Percentiles rank a stretch among this genome's conserved stretches.
Conservation (phyloP, 2,797 vertebrate genomes). For the Sebastes hubbsi region DNA sequence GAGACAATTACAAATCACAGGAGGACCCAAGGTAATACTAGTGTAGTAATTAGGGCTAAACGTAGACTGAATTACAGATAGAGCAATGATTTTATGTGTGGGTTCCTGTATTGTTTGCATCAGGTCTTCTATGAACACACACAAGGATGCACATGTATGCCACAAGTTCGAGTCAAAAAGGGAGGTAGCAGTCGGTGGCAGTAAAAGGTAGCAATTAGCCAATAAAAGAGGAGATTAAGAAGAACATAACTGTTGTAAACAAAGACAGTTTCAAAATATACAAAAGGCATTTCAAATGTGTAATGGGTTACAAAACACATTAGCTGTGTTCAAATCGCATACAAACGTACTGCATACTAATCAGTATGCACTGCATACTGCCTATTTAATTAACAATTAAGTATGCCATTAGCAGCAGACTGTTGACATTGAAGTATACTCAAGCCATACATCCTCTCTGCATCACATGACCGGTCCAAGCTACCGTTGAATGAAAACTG, state of each 20-base stretch:
- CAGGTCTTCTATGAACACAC: neutral
- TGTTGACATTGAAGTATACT: neutral
- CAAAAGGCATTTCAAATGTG: neutral
- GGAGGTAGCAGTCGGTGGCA: neutral
- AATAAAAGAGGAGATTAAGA: neutral
- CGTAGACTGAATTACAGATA: neutral
- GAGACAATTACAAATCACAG: neutral
- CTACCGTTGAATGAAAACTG: no score
- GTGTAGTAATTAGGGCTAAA: neutral
- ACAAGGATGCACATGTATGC: neutral
- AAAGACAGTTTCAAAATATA: no score
- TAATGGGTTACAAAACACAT: neutral
- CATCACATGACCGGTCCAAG: neutral
- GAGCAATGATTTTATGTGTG: neutral
- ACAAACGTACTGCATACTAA: no score
- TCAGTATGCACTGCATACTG: no score
- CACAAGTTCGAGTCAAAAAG: neutral
- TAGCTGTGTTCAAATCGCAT: neutral
- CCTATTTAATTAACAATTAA: no score
- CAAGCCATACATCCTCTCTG: neutral
- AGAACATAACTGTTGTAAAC: neutral
- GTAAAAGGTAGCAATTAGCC: neutral
- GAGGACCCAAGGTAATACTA: neutral
- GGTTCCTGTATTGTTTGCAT: neutral
- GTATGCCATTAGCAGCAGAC: no score